A percentile compares a stretch with the other conserved stretches of the same genome.
phyloP scores from a whole-genome alignment of 2,888 invertebrate species.

The Perdita meconis region DNA sequence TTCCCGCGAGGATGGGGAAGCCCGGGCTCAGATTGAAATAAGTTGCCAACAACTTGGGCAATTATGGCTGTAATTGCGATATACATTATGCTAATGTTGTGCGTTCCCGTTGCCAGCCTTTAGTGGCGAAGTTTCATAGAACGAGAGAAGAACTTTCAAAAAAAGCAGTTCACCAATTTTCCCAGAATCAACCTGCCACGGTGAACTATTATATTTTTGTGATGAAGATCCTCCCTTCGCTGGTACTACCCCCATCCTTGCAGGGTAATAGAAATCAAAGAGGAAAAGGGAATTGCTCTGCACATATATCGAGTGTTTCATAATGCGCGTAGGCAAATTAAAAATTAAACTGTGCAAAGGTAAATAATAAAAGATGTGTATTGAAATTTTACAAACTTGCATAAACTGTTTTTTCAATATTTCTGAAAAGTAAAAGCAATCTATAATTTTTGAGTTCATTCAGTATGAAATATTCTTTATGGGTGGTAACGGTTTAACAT shows the following conservation, averaged over 20 bases:
- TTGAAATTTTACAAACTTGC: no score
- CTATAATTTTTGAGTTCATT: no score
- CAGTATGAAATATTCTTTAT: no score
- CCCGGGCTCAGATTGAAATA: constrained; percentile 72
- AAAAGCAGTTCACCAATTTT: constrained; percentile 64
- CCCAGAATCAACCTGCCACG: constrained; percentile 13
- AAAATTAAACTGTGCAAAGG: no score
- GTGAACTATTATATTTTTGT: constrained; percentile 4
- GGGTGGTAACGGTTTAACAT: no score
- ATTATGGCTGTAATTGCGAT: constrained; percentile 81
- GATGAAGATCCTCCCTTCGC: neutral
- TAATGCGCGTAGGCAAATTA: no score
- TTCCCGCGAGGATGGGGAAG: constrained; percentile 31
- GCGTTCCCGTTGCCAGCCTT: constrained; percentile 72
- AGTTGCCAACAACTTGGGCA: constrained; percentile 81
- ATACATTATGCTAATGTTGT: constrained; percentile 81
- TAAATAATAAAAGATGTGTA: no score
- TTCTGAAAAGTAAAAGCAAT: no score
- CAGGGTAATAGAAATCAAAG: neutral
- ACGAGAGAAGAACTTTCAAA: constrained; percentile 40
- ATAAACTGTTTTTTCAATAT: no score
- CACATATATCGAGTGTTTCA: no score
- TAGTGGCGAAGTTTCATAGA: constrained; percentile 69
- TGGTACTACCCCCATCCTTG: neutral
- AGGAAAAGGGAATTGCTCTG: no score